Percentiles rank a stretch among this genome's conserved stretches.
Evolutionary conservation across 2,888 invertebrate genomes (phyloP).

Genomic region (Hermodice carunculata): DNA sequence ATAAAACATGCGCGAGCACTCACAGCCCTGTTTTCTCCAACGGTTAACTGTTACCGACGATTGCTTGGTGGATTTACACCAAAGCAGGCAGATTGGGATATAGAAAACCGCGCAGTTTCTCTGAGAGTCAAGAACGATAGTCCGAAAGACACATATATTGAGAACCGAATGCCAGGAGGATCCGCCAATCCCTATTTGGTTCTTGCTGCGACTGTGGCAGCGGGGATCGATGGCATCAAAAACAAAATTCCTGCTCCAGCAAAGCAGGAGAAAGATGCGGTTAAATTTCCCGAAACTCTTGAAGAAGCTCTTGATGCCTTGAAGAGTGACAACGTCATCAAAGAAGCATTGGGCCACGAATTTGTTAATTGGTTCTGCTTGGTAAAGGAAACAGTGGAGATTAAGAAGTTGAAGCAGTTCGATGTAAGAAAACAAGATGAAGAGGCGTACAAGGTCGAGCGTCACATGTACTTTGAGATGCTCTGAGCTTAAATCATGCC

Average conservation of each 20-base stretch:
- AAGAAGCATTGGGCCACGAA: too few relatives aligned
- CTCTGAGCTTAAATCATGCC: too few relatives aligned
- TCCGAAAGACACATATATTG: conserved; percentile 25
- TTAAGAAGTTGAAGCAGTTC: too few relatives aligned
- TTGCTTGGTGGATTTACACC: conserved; percentile 27
- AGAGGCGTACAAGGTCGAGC: too few relatives aligned
- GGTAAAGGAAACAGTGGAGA: too few relatives aligned
- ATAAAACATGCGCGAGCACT: conserved; percentile 37
- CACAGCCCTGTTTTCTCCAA: conserved; percentile 37
- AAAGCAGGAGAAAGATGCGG: too few relatives aligned
- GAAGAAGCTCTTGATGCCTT: too few relatives aligned
- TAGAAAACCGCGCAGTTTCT: conserved; percentile 30
- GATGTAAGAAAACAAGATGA: too few relatives aligned
- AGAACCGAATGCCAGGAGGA: conserved; percentile 36
- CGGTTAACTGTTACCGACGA: conserved; percentile 42
- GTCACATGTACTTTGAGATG: too few relatives aligned
- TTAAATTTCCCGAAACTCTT: too few relatives aligned
- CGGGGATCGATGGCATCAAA: conserved; percentile 38
- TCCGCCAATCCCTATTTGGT: conserved; percentile 37
- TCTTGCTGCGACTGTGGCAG: conserved; percentile 34
- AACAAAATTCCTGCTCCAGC: conserved; percentile 16
- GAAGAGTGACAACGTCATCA: too few relatives aligned
- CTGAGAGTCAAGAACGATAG: conserved; percentile 28
- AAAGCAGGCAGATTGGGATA: conserved; percentile 33
- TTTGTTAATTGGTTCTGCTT: too few relatives aligned